Evolutionary conservation across 2,113 vertebrate species (phyloP), one percentile per base, ranked within the genome.

Genomic region (Sphaerodactylus townsendi): DNA sequence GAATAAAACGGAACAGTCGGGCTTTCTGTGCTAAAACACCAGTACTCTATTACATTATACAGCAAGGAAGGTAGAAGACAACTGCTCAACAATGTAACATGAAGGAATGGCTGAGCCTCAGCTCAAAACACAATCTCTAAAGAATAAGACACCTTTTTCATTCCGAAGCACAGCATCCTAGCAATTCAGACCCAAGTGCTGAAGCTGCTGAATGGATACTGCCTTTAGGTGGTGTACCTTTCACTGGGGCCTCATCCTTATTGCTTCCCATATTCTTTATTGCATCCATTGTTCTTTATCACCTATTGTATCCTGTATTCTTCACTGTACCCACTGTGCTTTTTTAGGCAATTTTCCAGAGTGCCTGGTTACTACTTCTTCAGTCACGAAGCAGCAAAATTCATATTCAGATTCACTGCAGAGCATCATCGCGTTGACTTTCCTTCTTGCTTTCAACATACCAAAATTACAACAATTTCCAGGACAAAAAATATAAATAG

Each of bases 381-480:
- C 35, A 5, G 3, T 69, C 35, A 37, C 17, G 2, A 66, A 4
- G 10, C n/a, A 68, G 14, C n/a, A 33, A 33, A n/a, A 69, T 62
- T 56, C n/a, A 33, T 15, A 35, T 1, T 23, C 68, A 69, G 17
- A 37, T 5, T 2, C 4, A 35, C 33, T 19, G 37, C 17, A 21
- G 33, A 19, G 21, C 11, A 69, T 19, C 39, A 28, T 21, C 56
- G n/a, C 73, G 73, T 81, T 25, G 10, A 10, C 39, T 77, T 87
- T 83, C 30, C 11, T 77, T 77, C 65, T 72, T 75, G 30, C 85
- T 83, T 81, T 50, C 35, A 83, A 82, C 23, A 53, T 82, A 64
- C 53, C 79, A 41, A 87, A 86, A 6, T 69, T 86, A 80, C 23
- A 72, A 2, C 41, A 86, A 44, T 28, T 85, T 53, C 53, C 73